Evolutionary conservation across 2,888 invertebrate species (phyloP).

Genomic region (Hecatera dysodea): DNA sequence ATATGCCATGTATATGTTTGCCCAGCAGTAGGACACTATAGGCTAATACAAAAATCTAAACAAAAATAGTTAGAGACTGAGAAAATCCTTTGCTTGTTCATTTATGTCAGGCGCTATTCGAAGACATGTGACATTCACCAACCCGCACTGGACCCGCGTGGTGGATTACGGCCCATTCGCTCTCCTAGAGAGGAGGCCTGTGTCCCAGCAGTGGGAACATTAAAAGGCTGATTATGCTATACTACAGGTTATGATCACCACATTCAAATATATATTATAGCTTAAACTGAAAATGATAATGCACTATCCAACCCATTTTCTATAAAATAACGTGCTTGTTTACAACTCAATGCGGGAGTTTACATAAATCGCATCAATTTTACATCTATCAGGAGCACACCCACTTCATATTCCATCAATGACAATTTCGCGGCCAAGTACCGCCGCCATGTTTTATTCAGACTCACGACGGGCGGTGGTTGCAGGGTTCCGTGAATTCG

Average conservation of each 20-base stretch:
- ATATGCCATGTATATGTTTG: no score
- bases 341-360: constrained; percentile 9
- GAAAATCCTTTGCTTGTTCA: no score
- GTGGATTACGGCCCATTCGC: no score
- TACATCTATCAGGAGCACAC: constrained; percentile 53
- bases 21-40: no score
- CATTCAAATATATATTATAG: neutral
- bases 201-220: no score
- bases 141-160: no score
- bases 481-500: constrained; percentile 26
- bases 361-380: constrained; percentile 49
- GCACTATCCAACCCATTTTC: neutral
- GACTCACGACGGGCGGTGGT: constrained; percentile 22
- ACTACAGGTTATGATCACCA: neutral
- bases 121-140: no score
- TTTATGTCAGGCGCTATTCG: neutral
- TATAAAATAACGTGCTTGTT: constrained; percentile 23
- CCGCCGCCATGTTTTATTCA: constrained; percentile 64
- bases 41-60: no score
- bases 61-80: no score
- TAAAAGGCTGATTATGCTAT: no score
- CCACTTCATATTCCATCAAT: constrained; percentile 50
- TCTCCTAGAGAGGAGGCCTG: no score
- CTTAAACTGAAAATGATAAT: neutral
- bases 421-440: constrained; percentile 54